Percentiles rank a stretch among this genome's conserved stretches.
phyloP scores from a whole-genome alignment of 2,797 vertebrate genomes.

The Oophaga sylvatica region DNA sequence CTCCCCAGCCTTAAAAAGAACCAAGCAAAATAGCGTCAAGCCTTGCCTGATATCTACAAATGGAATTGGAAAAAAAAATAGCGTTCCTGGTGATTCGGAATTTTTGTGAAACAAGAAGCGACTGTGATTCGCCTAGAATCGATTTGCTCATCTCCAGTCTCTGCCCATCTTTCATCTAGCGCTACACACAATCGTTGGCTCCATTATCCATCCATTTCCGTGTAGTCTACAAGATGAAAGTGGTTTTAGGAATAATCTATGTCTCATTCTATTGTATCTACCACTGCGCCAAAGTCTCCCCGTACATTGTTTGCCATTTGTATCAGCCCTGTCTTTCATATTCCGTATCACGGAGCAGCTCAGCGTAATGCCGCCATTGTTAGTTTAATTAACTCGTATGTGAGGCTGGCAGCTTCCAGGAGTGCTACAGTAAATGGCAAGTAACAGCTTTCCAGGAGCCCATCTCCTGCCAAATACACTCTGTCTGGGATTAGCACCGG shows the following conservation, averaged over 20 bases:
- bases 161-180: background rate
- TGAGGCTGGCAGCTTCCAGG: conserved; percentile 41
- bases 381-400: conserved; percentile 43
- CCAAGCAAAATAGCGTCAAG: too few relatives aligned
- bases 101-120: too few relatives aligned
- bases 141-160: background rate
- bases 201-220: background rate
- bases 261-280: background rate
- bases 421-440: conserved; percentile 48
- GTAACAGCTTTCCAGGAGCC: conserved; percentile 47
- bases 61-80: too few relatives aligned
- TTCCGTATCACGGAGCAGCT: conserved; percentile 42
- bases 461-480: conserved; percentile 79
- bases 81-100: too few relatives aligned
- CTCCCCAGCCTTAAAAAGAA: too few relatives aligned
- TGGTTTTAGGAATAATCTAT: background rate
- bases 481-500: conserved; percentile 78
- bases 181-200: background rate
- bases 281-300: background rate
- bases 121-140: too few relatives aligned
- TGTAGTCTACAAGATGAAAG: conserved; percentile 4
- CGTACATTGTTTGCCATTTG: background rate
- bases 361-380: conserved; percentile 34
- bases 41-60: too few relatives aligned
- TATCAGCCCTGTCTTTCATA: conserved; percentile 20